These are phyloP conservation scores for Nomada fucata DNA, from an alignment of 2,888 invertebrate genomes.

Conservation along the genomic window DNA sequence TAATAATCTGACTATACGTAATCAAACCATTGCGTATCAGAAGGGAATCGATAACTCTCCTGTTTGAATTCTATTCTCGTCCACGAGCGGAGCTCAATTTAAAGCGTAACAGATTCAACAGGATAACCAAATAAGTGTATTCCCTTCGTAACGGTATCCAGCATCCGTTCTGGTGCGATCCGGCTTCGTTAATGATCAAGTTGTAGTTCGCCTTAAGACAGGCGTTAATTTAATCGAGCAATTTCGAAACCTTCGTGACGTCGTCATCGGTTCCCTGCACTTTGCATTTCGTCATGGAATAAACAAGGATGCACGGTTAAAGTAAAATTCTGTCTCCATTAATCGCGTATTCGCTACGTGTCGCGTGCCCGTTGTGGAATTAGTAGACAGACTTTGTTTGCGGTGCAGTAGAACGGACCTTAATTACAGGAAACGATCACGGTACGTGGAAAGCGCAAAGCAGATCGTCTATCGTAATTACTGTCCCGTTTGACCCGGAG, in stretches of 20 bases:
- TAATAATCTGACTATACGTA: neutral
- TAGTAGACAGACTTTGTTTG: constrained; percentile 41
- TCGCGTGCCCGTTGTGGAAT: constrained; percentile 24
- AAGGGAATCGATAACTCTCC: neutral
- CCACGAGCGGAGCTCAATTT: neutral
- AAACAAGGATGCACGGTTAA: neutral
- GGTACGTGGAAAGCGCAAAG: constrained; percentile 17
- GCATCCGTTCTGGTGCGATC: neutral
- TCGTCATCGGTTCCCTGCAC: constrained; percentile 11
- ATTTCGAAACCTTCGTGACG: constrained; percentile 18
- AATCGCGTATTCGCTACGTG: constrained; percentile 44
- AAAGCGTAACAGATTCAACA: neutral
- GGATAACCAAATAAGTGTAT: neutral
- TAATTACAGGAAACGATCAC: constrained; percentile 47
- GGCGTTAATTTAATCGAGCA: constrained; percentile 54
- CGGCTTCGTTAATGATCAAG: constrained; percentile 43
- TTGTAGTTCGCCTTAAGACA: neutral
- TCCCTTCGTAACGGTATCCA: neutral
- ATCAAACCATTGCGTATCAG: neutral
- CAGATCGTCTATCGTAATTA: constrained; percentile 48
- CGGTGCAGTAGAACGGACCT: neutral
- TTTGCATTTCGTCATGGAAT: neutral
- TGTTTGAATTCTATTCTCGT: neutral
- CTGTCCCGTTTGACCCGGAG: constrained; percentile 4
- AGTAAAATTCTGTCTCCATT: constrained; percentile 51